phyloP scores from a whole-genome alignment of 2,888 invertebrate genomes.

The Graphium colonna region DNA sequence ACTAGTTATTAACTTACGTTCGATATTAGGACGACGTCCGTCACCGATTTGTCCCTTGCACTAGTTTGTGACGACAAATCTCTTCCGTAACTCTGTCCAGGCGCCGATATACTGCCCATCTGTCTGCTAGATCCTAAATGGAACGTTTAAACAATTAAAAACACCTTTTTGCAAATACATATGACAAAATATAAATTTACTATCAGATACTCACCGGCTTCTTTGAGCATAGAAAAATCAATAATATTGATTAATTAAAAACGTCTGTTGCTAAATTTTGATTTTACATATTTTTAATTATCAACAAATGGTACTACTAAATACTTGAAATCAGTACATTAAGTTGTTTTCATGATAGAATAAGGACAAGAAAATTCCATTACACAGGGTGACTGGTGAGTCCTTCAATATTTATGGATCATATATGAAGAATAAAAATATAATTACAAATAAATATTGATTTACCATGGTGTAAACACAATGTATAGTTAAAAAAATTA shows the following conservation, averaged over 20 bases:
- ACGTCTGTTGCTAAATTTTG: too few species aligned
- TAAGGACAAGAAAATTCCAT: too few species aligned
- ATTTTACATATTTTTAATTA: too few species aligned
- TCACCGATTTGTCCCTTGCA: slow-evolving; percentile 52
- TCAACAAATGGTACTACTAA: too few species aligned
- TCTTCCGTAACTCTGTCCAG: slow-evolving; percentile 53
- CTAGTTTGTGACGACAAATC: slow-evolving; percentile 45
- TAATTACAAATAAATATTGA: too few species aligned
- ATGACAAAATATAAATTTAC: neutral
- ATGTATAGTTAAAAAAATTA: too few species aligned
- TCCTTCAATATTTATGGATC: too few species aligned
- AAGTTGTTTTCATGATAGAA: neutral
- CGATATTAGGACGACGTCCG: slow-evolving; percentile 70
- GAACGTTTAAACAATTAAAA: neutral
- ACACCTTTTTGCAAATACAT: neutral
- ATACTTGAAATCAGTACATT: neutral
- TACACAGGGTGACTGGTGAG: too few species aligned
- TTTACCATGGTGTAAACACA: too few species aligned
- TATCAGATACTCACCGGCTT: too few species aligned
- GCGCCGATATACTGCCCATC: slow-evolving; percentile 47
- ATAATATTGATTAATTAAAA: neutral
- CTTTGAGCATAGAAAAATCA: too few species aligned
- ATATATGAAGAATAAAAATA: too few species aligned
- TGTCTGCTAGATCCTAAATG: slow-evolving; percentile 49
- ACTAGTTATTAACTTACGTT: slow-evolving; percentile 52